phyloP scores from a whole-genome alignment of 2,113 vertebrate species.

The Bettongia penicillata region DNA sequence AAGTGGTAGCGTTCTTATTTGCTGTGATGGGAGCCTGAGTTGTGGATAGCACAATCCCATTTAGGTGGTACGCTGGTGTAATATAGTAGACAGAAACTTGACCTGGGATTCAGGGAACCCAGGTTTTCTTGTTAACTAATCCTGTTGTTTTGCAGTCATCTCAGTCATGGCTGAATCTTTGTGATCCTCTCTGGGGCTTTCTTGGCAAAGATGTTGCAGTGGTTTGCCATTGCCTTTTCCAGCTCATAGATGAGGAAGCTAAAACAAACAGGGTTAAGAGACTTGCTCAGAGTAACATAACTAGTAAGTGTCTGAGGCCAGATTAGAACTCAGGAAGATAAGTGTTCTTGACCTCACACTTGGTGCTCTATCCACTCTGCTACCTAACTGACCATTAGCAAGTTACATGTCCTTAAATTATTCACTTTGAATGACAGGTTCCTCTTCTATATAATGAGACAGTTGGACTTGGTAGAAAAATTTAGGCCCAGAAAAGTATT shows the following conservation, averaged over 20 bases:
- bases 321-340: not conserved
- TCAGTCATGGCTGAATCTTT: not conserved
- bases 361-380: no score
- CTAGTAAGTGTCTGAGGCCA: not conserved
- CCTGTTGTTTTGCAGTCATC: not conserved
- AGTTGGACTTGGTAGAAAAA: not conserved
- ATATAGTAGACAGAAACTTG: not conserved
- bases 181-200: not conserved
- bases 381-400: not conserved
- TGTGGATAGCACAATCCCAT: not conserved
- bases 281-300: not conserved
- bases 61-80: not conserved
- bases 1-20: not conserved
- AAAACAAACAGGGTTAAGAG: not conserved
- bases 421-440: not conserved
- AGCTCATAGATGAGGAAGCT: not conserved
- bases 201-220: not conserved
- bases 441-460: not conserved
- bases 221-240: not conserved
- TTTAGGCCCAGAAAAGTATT: not conserved
- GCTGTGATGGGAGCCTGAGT: not conserved
- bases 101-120: not conserved
- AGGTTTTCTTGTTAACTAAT: not conserved
- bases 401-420: not conserved
- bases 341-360: not conserved